Base-by-base conservation (phyloP, 2,113 vertebrate species). In the Agapornis roseicollis region DNA sequence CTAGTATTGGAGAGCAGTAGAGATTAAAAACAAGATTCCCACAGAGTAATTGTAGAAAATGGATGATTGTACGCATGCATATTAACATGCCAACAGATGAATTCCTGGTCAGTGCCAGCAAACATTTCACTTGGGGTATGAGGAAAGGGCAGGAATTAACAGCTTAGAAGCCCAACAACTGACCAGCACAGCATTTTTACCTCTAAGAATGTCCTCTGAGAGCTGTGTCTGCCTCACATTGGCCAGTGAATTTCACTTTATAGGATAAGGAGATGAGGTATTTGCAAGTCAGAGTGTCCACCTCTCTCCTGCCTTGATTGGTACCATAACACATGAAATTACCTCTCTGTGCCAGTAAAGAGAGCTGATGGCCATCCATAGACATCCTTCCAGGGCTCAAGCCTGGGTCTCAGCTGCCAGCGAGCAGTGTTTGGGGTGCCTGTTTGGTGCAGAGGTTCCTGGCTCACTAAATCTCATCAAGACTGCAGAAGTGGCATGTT, bases 31-130 rank as follows among this genome's bases (percentile, higher is more conserved):
- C 74, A 70, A 64, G 85, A 95, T 88, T 96, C 93, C 55, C 60
- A 44, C 66, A 60, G 71, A 41, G 56, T 79, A 96, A 96, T 61
- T 74, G 87, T 70, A 93, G 93, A 79, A 70, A 71, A 4, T 65
- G 72, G 44, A 60, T 81, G 72, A 88, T 89, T 7, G 1, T 22
- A 70, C 29, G 11, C 41, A 84, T 18, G 53, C 77, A 85, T 37
- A 91, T 80, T 92, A 92, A 97, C 94, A 95, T 64, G 61, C 46
- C 87, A 96, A 29, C 44, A 76, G 87, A 92, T 29, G 37, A 96
- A 97, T 84, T 93, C 87, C 71, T 80, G 78, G 80, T 61, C 66
- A 86, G 64, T 28, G 46, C 39, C 68, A 90, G 77, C 60, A 86
- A 91, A 50, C 19, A 37, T 84, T 84, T 72, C 66, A 60, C 49